Base-by-base conservation (phyloP, 2,888 invertebrate genomes). In the Coremacera marginata region DNA sequence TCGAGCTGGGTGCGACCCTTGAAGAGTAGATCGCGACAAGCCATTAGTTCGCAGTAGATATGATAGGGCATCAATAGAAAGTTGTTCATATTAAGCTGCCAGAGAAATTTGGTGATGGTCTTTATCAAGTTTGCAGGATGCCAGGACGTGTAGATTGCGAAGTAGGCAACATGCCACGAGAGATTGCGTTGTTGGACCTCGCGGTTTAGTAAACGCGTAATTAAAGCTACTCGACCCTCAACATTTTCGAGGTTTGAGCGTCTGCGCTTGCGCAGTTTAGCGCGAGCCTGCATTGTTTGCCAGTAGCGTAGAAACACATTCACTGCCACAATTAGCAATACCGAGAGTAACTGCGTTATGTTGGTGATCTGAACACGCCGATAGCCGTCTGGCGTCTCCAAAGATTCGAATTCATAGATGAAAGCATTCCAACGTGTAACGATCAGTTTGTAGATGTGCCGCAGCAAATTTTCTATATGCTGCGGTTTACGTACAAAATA, bases 341-440 rank as follows among this genome's bases (percentile, higher is more conserved):
- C 90, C 0, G 94, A 93, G 1, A 92, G 85, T 34, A 93, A 80
- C 76, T 89, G 87, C 27, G 84, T 86, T 11, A 89, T 71, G 78
- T 86, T 87, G 3, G 83, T 84, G 63, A 86, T 86, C 77, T 80
- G 44, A 22, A 84, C 81, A 27, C 78, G 83, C n/a, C 78, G 72
- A 79, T 82, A 77, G 7, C 86, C 87, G 70, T 89, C 89, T 0
- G 94, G 93, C 76, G 94, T 92, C 86, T 95, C 95, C 5, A 94
- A 89, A 0, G 95, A 95, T 86, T 95, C 95, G 81, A 94, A 94
- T 83, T 93, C 93, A 31, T 93, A 94, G 7, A 95, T 92, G 82
- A 95, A 95, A 83, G 95, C 94, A 84, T 95, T 95, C 95, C 95
- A 95, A 25, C 92, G 90, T 82, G 95, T 95, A 22, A 94, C 92